Evolutionary conservation across 2,888 invertebrate genomes (phyloP).

Genomic region (Dynastes hyllus): DNA sequence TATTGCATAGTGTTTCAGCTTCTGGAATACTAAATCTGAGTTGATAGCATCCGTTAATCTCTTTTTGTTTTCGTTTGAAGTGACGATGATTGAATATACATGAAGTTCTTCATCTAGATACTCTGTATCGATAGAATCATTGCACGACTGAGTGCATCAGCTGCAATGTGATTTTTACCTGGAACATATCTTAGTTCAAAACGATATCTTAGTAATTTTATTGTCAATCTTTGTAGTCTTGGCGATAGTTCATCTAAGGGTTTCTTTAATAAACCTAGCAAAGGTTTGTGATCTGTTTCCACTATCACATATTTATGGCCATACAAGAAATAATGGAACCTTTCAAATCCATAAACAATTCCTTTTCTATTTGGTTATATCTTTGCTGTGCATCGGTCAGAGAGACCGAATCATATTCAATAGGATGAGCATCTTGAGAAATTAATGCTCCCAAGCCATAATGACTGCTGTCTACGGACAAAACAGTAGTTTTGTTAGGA

Average conservation of each 20-base stretch:
- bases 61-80: not conserved
- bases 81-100: not conserved
- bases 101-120: not conserved
- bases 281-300: conserved; percentile 29
- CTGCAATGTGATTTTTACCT: not conserved
- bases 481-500: conserved; percentile 36
- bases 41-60: conserved; percentile 28
- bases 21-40: conserved; percentile 34
- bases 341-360: conserved; percentile 56
- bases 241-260: conserved; percentile 21
- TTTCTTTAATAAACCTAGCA: not conserved
- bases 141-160: conserved; percentile 12
- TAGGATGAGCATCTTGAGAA: conserved; percentile 39
- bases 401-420: conserved; percentile 47
- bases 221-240: conserved; percentile 15
- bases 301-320: not conserved
- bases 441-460: conserved; percentile 47
- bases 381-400: conserved; percentile 49
- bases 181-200: conserved; percentile 10
- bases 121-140: conserved; percentile 23
- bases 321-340: conserved; percentile 51
- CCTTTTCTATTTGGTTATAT: conserved; percentile 59
- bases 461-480: conserved; percentile 50
- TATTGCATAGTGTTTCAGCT: conserved; percentile 30
- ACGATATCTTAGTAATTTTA: conserved; percentile 16